phyloP scores from a whole-genome alignment of 2,797 vertebrate genomes.

The Falco columbarius region DNA sequence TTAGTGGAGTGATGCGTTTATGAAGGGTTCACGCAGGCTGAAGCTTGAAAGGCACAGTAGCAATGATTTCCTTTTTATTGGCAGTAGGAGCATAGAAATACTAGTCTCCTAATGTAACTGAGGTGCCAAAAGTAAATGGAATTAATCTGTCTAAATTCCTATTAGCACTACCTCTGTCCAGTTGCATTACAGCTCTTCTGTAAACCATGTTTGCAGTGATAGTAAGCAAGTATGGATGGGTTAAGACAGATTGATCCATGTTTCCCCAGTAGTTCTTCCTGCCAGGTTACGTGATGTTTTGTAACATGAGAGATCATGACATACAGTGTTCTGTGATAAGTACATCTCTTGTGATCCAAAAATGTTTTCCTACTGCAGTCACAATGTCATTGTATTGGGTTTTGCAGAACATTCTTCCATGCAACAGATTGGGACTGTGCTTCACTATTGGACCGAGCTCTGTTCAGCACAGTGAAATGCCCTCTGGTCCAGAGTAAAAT shows the following conservation, averaged over 20 bases:
- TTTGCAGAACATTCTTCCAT: neutral
- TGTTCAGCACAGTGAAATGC: neutral
- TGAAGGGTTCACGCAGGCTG: neutral
- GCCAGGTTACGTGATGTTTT: neutral
- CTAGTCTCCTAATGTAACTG: neutral
- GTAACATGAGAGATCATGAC: neutral
- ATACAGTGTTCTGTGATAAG: neutral
- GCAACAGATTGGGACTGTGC: neutral
- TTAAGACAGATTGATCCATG: neutral
- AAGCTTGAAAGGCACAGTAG: neutral
- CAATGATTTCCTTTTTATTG: neutral
- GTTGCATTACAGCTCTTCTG: neutral
- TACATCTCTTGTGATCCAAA: neutral
- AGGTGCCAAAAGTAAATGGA: neutral
- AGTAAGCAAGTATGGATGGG: neutral
- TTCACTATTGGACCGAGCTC: rapidly evolving
- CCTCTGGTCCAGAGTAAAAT: neutral
- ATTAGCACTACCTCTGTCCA: neutral
- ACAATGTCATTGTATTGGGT: neutral
- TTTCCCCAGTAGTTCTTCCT: neutral
- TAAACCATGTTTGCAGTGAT: neutral
- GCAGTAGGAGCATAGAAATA: neutral
- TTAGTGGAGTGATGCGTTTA: neutral
- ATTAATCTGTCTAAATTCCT: neutral
- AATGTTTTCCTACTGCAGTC: neutral